Percentiles rank a stretch among this genome's conserved stretches.
Evolutionary conservation across 2,797 vertebrate genomes (phyloP).

Genomic region (Neomorphus geoffroyi): DNA sequence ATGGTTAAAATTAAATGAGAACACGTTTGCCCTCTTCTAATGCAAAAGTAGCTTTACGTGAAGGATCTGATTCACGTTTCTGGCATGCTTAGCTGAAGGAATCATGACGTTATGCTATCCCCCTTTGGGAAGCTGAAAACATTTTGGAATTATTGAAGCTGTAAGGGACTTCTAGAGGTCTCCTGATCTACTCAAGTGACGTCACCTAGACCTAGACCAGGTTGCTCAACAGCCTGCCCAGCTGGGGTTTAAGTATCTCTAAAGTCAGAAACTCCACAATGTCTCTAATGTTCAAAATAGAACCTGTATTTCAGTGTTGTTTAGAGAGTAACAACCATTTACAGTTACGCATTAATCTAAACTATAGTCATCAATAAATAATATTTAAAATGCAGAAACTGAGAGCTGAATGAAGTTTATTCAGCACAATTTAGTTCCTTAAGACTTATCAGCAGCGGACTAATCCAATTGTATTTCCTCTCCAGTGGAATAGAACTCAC

Average conservation of each 20-base stretch:
- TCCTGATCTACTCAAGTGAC: not conserved
- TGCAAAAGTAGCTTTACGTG: not conserved
- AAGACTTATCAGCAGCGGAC: not conserved
- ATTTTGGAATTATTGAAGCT: not conserved
- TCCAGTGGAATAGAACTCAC: not conserved
- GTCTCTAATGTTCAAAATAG: not conserved
- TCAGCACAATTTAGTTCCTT: not conserved
- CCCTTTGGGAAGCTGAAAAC: not conserved
- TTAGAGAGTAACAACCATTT: not conserved
- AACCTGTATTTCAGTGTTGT: not conserved
- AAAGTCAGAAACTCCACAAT: not conserved
- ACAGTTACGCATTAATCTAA: not conserved
- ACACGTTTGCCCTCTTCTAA: not conserved
- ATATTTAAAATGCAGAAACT: not conserved
- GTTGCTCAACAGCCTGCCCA: not conserved
- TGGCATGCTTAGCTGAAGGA: not conserved
- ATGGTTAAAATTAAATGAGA: not conserved
- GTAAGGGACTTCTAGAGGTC: not conserved
- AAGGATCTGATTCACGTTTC: not conserved
- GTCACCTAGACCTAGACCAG: not conserved
- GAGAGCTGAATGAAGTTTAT: not conserved
- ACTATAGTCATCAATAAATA: not conserved
- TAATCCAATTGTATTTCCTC: not conserved
- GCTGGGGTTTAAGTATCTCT: not conserved
- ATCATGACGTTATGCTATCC: not conserved